Evolutionary conservation across 2,888 invertebrate genomes (phyloP).

Genomic region (Acleris laterana): DNA sequence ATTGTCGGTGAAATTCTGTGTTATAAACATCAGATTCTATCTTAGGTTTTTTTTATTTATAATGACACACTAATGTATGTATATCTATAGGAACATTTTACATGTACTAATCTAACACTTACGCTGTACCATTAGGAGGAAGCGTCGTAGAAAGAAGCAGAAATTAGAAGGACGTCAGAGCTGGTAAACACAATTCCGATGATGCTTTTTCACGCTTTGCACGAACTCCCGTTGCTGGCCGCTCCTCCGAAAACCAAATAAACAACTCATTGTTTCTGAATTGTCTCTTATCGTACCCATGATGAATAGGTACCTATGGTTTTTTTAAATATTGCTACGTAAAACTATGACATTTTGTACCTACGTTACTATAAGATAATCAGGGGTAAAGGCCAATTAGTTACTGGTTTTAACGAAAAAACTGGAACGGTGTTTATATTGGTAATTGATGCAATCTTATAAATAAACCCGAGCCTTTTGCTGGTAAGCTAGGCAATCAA

Average conservation of each 20-base stretch:
- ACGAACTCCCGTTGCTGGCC: conserved; percentile 26
- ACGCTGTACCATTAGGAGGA: conserved; percentile 34
- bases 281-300: not conserved
- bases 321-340: conserved; percentile 7
- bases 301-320: too few relatives aligned
- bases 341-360: not conserved
- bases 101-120: conserved; percentile 25
- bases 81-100: conserved; percentile 1
- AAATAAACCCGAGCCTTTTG: too few relatives aligned
- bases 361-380: too few relatives aligned
- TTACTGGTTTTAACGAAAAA: too few relatives aligned
- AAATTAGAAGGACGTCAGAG: conserved; percentile 30
- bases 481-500: too few relatives aligned
- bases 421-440: too few relatives aligned
- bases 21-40: not conserved
- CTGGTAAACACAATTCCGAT: conserved; percentile 30
- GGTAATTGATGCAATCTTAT: too few relatives aligned
- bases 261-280: not conserved
- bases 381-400: too few relatives aligned
- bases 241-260: conserved; percentile 9
- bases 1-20: too few relatives aligned
- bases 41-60: not conserved
- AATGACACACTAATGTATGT: not conserved
- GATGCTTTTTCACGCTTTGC: conserved; percentile 36
- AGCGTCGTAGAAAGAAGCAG: conserved; percentile 30